Base-by-base conservation (phyloP, 2,113 vertebrate species). In the Tinamus guttatus region DNA sequence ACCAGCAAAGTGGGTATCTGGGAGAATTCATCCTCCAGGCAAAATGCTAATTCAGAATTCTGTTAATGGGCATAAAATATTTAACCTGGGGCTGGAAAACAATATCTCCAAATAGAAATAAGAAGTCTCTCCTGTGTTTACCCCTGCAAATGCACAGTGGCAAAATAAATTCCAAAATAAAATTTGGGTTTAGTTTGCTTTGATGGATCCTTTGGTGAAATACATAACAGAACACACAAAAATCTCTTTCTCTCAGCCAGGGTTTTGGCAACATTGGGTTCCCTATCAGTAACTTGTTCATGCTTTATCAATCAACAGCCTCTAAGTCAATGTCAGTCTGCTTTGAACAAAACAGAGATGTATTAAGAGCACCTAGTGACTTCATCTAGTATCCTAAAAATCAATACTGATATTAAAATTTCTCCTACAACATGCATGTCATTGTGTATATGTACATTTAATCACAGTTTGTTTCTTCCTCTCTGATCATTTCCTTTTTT, bases 161-260 rank as follows among this genome's bases (percentile, higher is more conserved):
- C 95, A 96, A 67, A 49, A 54, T 21, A 30, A n/a, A 52, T 85
- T 80, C 87, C 78, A 78, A 11, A 47, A 21, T 45, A 78, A 9
- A 43, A 21, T 51, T 54, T 85, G 43, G 51, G 34, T 64, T 88
- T 80, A 52, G 81, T 93, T 90, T 96, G 67, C 49, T 96, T 40
- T 96, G 73, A 96, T 93, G 75, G 38, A 64, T 30, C 80, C 62
- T 45, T 89, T 92, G 85, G 87, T 90, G 45, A 68, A 90, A 82
- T 30, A 59, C 5, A 47, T 76, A 91, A 86, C 9, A 69, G n/a
- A 85, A 85, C 38, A 74, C 21, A 90, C 64, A 92, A 90, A 91
- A 83, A 16, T 40, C 27, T n/a, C 60, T 74, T 58, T 58, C 9
- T 58, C 56, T 82, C 73, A 59, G 62, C 34, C 32, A 54, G 41